Conservation (phyloP, 1,140 invertebrate genomes). For the Amyelois transitella region DNA sequence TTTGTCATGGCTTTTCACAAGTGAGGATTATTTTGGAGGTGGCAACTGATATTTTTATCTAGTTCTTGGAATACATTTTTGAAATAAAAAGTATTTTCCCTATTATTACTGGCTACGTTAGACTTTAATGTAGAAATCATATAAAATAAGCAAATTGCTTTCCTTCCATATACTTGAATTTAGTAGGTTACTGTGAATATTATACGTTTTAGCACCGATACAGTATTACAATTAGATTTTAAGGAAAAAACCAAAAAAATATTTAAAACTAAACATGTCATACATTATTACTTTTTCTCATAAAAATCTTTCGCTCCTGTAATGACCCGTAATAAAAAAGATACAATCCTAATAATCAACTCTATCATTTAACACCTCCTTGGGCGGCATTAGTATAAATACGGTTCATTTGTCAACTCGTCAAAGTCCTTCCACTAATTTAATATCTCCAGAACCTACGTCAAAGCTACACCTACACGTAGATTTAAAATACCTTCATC, state of each 20-base stretch:
- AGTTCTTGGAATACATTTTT: too few species aligned
- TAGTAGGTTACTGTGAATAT: too few species aligned
- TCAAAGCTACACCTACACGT: conserved; percentile 32
- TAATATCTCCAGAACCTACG: conserved; percentile 27
- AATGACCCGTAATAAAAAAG: neutral
- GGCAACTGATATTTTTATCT: neutral
- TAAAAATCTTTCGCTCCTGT: neutral
- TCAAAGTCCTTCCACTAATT: conserved; percentile 32
- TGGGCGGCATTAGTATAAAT: neutral
- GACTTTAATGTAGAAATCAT: too few species aligned
- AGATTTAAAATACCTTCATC: conserved; percentile 28
- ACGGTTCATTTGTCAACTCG: conserved; percentile 29
- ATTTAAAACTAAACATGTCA: too few species aligned
- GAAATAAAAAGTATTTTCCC: too few species aligned
- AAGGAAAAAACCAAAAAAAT: too few species aligned
- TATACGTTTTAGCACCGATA: too few species aligned
- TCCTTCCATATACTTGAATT: too few species aligned
- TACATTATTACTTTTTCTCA: too few species aligned
- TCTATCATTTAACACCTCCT: neutral
- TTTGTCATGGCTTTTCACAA: neutral
- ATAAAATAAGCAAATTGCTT: too few species aligned
- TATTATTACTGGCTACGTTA: too few species aligned
- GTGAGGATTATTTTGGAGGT: neutral
- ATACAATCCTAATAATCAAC: neutral
- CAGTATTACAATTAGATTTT: too few species aligned